Evolutionary conservation across 2,888 invertebrate genomes (phyloP).

Genomic region (Heliconius ethilla): DNA sequence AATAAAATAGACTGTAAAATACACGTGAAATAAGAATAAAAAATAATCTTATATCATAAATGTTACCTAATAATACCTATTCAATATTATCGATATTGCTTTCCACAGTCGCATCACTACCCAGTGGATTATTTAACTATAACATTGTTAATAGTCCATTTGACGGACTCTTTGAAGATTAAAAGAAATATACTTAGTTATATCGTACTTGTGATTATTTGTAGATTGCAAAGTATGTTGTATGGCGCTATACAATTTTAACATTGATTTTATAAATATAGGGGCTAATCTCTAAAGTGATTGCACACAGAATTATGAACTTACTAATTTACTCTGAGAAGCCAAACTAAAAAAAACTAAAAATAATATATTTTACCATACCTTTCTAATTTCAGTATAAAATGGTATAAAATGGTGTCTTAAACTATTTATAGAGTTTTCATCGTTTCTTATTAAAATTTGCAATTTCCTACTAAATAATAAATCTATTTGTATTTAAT

Average conservation of each 20-base stretch:
- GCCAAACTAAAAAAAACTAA: too few species aligned
- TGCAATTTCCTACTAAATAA: not conserved
- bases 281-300: not conserved
- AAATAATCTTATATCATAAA: not conserved
- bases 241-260: not conserved
- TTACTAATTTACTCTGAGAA: too few species aligned
- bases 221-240: conserved; percentile 5
- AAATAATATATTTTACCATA: not conserved
- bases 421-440: too few species aligned
- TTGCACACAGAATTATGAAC: not conserved
- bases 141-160: conserved; percentile 52
- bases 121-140: conserved; percentile 54
- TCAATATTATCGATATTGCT: conserved; percentile 2
- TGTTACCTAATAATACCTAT: not conserved
- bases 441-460: not conserved
- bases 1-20: too few species aligned
- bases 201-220: conserved; percentile 20
- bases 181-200: conserved; percentile 48
- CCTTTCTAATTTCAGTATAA: not conserved
- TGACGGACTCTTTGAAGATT: conserved; percentile 68
- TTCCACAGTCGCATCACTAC: conserved; percentile 29
- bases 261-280: not conserved
- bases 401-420: too few species aligned
- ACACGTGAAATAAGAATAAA: not conserved
- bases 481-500: not conserved